These are phyloP conservation scores for Trichopoda pennipes DNA, from an alignment of 2,888 invertebrate genomes.

Conservation along the genomic window DNA sequence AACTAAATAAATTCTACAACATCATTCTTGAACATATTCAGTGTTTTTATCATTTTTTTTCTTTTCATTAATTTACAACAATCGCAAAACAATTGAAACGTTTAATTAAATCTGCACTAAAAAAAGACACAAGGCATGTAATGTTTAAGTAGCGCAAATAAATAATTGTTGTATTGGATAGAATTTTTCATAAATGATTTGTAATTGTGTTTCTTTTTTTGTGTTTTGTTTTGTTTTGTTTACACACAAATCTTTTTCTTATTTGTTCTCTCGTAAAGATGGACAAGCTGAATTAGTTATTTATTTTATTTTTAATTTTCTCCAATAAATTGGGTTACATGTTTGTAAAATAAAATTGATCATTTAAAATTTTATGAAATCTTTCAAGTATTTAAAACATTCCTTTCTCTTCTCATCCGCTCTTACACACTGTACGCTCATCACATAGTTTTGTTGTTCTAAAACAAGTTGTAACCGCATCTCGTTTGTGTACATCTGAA, in stretches of 20 bases:
- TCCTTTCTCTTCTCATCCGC: constrained; percentile 12
- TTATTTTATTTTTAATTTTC: constrained; percentile 21
- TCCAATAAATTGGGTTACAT: constrained; percentile 44
- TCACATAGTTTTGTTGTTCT: constrained; percentile 12
- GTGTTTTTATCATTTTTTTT: constrained; percentile 15
- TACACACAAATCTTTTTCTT: not conserved
- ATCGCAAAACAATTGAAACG: constrained; percentile 67
- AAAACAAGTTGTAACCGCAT: constrained; percentile 24
- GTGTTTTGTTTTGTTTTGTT: constrained; percentile 13
- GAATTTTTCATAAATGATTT: not conserved
- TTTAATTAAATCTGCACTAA: constrained; percentile 62
- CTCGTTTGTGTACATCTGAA: constrained; percentile 15
- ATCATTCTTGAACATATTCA: not conserved
- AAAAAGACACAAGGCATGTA: not conserved
- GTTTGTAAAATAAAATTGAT: constrained; percentile 29
- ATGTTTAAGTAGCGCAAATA: not conserved
- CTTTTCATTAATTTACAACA: constrained; percentile 65
- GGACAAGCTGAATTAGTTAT: constrained; percentile 35
- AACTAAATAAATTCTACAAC: not conserved
- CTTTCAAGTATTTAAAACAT: constrained; percentile 23
- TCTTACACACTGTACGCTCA: not conserved
- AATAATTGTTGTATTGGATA: constrained; percentile 10
- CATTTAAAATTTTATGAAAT: constrained; percentile 31
- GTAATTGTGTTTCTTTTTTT: too few relatives aligned
- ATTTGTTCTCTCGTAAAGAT: constrained; percentile 17